Base-by-base conservation (phyloP, 2,113 vertebrate genomes). In the Ceyx melanurus region DNA sequence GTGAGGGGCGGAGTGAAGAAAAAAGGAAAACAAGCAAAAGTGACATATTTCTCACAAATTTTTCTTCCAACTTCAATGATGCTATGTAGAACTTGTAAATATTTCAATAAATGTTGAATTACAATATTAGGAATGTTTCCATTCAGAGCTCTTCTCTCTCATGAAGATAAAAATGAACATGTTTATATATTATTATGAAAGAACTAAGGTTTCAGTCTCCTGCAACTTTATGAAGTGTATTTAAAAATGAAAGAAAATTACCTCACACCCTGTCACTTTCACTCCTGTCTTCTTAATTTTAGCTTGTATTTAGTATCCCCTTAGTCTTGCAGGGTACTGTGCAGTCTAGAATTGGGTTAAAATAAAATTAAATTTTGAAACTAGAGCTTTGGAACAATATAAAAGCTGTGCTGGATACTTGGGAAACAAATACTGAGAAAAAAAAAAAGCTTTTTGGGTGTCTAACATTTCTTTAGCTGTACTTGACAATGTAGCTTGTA, bases 201-300 rank as follows among this genome's bases (percentile, higher is more conserved):
- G 13, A 43, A 23, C 4, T 46, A 26, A 37, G 5, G 5, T 68
- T 91, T 73, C 29, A 35, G 43, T 18, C 21, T 16, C 7, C 12
- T 60, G 14, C 0, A 0, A 60, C 9, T 80, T 66, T 3, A 64
- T 23, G 60, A 60, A 68, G 9, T 0, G 0, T 50, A 67, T 13
- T 5, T 58, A 64, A 67, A 82, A 51, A 9, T 23, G 6, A 82
- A 82, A 75, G 46, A 71, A 67, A 82, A 29, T 51, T 57, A 43
- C 18, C 22, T 75, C 20, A n/a, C 8, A 25, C 7, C 3, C 17
- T 43, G 16, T 13, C 5, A 9, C 28, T 60, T 67, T 25, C 56
- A 28, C 48, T 60, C 25, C 25, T 19, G 15, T 13, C 11, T 16
- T 75, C 18, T 53, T 82, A 45, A 58, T 37, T 82, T 85, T 67